Evolutionary conservation across 37 sponge, comb jelly and placozoan species (phyloP).

Genomic region (Aplysina aerophoba): DNA sequence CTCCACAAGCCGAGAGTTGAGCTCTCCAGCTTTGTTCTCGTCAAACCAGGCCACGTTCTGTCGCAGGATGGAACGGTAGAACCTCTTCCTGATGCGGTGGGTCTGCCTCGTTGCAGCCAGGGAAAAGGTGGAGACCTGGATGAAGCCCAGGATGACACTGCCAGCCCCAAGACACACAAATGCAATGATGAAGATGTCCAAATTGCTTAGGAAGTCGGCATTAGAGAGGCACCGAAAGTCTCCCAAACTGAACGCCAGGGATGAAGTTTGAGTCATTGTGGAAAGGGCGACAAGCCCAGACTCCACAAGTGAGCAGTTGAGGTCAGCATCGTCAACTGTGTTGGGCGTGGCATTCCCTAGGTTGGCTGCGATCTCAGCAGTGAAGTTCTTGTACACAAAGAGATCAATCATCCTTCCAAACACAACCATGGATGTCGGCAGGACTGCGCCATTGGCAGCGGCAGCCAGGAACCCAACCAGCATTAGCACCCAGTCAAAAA

Average conservation of each 20-base stretch:
- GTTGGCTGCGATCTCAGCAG: background rate
- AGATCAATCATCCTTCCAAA: constrained; percentile 64
- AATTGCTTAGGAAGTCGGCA: background rate
- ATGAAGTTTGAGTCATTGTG: no score
- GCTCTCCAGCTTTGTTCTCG: constrained; percentile 70
- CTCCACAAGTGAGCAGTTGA: background rate
- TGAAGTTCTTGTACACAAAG: constrained; percentile 34
- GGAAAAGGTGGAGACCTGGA: constrained; percentile 71
- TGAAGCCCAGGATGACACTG: constrained; percentile 41
- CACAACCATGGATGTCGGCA: constrained; percentile 54
- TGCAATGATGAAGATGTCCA: constrained; percentile 4
- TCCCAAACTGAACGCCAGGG: background rate
- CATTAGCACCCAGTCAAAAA: constrained; percentile 53
- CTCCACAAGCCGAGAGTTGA: constrained; percentile 67
- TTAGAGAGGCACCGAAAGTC: background rate
- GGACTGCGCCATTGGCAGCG: constrained; percentile 46
- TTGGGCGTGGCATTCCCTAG: background rate
- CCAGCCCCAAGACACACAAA: constrained; percentile 45
- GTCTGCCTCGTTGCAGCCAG: constrained; percentile 67
- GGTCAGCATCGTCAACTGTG: background rate
- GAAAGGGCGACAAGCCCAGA: background rate
- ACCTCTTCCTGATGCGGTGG: constrained; percentile 60
- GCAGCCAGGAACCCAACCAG: constrained; percentile 30
- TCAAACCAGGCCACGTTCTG: constrained; percentile 94
- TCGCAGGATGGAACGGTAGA: constrained; percentile 67